A percentile compares a stretch with the other conserved stretches of the same genome.
phyloP scores from a whole-genome alignment of 2,113 vertebrate species.

The Rafetus swinhoei region DNA sequence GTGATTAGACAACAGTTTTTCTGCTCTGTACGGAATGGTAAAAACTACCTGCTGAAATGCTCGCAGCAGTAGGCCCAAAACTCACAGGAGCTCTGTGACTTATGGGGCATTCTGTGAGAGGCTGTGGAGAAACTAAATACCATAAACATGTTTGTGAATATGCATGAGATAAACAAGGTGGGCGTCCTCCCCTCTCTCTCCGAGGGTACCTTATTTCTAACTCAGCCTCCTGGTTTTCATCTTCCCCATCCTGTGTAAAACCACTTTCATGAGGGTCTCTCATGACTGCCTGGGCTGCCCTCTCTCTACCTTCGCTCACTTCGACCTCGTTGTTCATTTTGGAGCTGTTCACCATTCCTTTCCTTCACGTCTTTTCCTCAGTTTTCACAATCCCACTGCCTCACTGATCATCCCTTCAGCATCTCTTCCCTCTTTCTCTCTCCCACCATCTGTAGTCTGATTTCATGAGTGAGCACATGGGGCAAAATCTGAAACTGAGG shows the following conservation, averaged over 20 bases:
- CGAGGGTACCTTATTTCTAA: not conserved
- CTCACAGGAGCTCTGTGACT: not conserved
- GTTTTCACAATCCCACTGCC: not conserved
- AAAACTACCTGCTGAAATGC: not conserved
- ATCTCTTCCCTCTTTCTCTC: not conserved
- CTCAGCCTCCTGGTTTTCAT: not conserved
- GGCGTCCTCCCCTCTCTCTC: slow-evolving; percentile 11
- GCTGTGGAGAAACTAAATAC: not conserved
- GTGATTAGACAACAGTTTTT: not conserved
- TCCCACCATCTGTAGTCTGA: not conserved
- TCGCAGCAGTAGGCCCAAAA: not conserved
- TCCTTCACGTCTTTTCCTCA: not conserved
- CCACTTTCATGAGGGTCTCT: not conserved
- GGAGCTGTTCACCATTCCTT: not conserved
- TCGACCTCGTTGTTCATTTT: not conserved
- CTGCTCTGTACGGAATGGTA: not conserved
- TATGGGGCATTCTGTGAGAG: not conserved
- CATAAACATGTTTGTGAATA: not conserved
- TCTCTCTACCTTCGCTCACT: not conserved
- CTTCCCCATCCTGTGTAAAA: not conserved
- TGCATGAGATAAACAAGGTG: slow-evolving; percentile 11
- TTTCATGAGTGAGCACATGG: not conserved
- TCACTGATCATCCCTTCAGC: not conserved
- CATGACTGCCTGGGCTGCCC: not conserved
- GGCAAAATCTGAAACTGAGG: not conserved